Evolutionary conservation across 2,888 invertebrate species (phyloP).

Genomic region (Isotomurus palustris): DNA sequence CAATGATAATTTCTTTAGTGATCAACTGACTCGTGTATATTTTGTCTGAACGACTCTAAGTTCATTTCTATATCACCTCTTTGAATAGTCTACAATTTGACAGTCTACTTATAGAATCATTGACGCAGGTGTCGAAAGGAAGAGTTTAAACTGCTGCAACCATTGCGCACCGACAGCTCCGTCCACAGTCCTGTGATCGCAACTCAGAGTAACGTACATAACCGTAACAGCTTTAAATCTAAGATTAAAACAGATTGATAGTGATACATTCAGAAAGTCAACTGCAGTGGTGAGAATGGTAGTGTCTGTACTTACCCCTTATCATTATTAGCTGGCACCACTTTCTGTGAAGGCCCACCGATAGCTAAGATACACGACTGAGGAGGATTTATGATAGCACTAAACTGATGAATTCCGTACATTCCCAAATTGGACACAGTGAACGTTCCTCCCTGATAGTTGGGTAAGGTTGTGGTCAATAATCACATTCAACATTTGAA

Average conservation of each 20-base stretch:
- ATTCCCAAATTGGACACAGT: constrained; percentile 93
- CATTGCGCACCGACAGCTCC: constrained; percentile 97
- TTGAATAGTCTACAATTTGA: background rate
- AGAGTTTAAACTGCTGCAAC: constrained; percentile 82
- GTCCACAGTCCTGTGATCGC: constrained; percentile 96
- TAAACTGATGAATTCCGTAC: constrained; percentile 84
- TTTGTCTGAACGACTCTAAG: no score
- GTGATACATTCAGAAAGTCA: background rate
- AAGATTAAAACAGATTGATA: constrained; percentile 41
- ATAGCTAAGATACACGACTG: constrained; percentile 88
- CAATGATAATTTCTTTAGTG: no score
- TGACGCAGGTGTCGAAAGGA: constrained; percentile 84
- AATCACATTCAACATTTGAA: background rate
- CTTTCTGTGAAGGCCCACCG: constrained; percentile 70
- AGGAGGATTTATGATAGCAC: constrained; percentile 93
- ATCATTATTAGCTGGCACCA: constrained; percentile 67
- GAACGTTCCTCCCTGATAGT: constrained; percentile 78
- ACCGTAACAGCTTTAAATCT: constrained; percentile 70
- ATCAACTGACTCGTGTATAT: no score
- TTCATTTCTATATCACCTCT: background rate
- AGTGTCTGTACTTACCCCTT: constrained; percentile 62
- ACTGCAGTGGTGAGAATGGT: background rate
- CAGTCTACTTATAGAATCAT: constrained; percentile 72
- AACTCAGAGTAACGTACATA: constrained; percentile 87
- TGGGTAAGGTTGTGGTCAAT: background rate